These are phyloP conservation scores for Karalla daura DNA, from an alignment of 2,797 vertebrate genomes.

Conservation along the genomic window DNA sequence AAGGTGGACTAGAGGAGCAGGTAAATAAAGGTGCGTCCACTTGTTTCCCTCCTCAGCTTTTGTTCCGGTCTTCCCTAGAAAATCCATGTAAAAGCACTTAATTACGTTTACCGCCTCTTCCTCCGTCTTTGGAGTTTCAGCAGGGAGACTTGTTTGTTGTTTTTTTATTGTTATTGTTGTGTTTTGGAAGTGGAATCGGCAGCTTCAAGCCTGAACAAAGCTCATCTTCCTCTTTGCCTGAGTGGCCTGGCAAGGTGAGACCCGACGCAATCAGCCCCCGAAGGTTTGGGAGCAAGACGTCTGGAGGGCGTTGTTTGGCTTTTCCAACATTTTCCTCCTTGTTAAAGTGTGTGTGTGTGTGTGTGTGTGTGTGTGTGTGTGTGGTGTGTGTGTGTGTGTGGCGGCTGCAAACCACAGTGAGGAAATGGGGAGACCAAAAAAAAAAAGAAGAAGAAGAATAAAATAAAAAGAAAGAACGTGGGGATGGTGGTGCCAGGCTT, in stretches of 20 bases:
- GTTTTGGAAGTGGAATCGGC: slow-evolving; percentile 36
- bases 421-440: not conserved
- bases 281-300: not conserved
- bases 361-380: slow-evolving; percentile 25
- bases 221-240: slow-evolving; percentile 8
- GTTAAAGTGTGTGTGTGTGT: slow-evolving; percentile 15
- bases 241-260: slow-evolving; percentile 29
- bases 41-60: not conserved
- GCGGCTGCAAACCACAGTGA: slow-evolving; percentile 7
- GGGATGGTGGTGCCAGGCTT: slow-evolving; percentile 44
- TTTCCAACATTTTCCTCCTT: slow-evolving; percentile 8
- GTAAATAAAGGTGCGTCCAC: not conserved
- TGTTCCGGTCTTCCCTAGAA: not conserved
- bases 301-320: not conserved
- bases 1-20: not conserved
- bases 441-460: not conserved
- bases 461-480: slow-evolving; percentile 19
- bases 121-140: slow-evolving; percentile 23
- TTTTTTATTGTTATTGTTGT: too few species aligned
- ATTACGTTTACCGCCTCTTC: slow-evolving; percentile 36
- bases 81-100: slow-evolving; percentile 25
- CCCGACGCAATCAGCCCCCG: slow-evolving; percentile 4
- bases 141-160: slow-evolving; percentile 27
- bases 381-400: not conserved
- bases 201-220: slow-evolving; percentile 13